Base-by-base conservation (phyloP, 2,113 vertebrate species). In the Siniperca chuatsi region DNA sequence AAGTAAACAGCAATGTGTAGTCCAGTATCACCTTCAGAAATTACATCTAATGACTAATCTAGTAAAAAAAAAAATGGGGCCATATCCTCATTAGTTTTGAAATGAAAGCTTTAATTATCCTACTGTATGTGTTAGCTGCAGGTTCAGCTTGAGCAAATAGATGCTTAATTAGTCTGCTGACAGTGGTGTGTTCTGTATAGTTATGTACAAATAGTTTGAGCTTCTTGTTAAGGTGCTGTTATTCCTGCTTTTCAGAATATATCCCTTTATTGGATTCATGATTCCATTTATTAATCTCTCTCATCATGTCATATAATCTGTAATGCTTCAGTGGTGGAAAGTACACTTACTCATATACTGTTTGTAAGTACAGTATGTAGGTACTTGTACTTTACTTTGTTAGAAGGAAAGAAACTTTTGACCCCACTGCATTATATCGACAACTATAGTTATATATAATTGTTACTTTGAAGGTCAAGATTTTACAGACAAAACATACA, bases 91-190 rank as follows among this genome's bases (percentile, higher is more conserved):
- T 66, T 52, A 65, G 33, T 62, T 75, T 62, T 75, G 5, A 9
- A 40, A 55, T 77, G 42, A 29, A 54, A 78, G 50, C 23, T 67
- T 78, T 42, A 54, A 55, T 58, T 25, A 23, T 44, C 10, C 15
- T 21, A 29, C 8, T 25, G 15, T 25, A 6, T 58, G 37, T 44
- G 37, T 42, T 11, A 18, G 4, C 10, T 40, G 37, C 50, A 55
- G 16, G 25, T 78, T 78, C 46, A 65, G 16, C 44, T 37, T 65
- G 33, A 65, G 60, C 33, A 66, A 66, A 77, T 4, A 42, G 61
- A 40, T 0, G 1, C 23, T 15, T 55, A 5, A 77, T 66, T 54
- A 54, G 35, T 42, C 16, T 44, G 23, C 40, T 44, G 40, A 25
- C 65, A 44, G 40, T 8, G 23, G 7, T 44, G 5, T 12, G 62